Conservation (phyloP, 2,888 invertebrate genomes). For the Drosophila infuscata region DNA sequence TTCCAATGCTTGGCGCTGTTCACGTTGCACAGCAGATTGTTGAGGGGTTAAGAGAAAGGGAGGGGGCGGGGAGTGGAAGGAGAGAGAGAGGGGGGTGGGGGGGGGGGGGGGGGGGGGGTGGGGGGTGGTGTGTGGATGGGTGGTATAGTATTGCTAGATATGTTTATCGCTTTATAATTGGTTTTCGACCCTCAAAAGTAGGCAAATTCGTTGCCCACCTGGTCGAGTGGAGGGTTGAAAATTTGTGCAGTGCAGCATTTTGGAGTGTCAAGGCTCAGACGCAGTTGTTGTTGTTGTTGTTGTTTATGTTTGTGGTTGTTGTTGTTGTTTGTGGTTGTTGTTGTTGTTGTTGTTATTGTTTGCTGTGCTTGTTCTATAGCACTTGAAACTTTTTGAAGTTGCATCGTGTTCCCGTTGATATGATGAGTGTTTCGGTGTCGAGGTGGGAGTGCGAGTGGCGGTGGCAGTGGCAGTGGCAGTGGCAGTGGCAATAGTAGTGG, state of each 20-base stretch:
- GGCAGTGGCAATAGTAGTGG: neutral
- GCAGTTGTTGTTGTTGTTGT: slow-evolving; percentile 30
- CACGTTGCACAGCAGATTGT: neutral
- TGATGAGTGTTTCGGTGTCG: slow-evolving; percentile 2
- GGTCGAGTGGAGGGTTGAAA: slow-evolving; percentile 23
- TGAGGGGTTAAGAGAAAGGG: no score
- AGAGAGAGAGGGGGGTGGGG: no score
- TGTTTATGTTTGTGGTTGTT: slow-evolving; percentile 24
- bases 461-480: neutral
- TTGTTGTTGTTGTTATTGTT: slow-evolving; percentile 25
- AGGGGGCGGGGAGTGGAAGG: no score
- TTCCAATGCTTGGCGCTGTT: neutral
- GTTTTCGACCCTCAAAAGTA: slow-evolving; percentile 23
- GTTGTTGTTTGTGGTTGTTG: slow-evolving; percentile 23
- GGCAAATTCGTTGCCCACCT: slow-evolving; percentile 22
- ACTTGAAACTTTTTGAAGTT: slow-evolving; percentile 49
- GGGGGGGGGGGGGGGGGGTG: no score
- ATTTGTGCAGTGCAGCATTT: slow-evolving; percentile 63
- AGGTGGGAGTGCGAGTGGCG: neutral
- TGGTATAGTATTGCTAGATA: slow-evolving; percentile 1
- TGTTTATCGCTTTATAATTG: slow-evolving; percentile 59
- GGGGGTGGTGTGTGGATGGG: neutral
- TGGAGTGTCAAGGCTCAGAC: slow-evolving; percentile 28
- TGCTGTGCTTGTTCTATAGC: slow-evolving; percentile 29
- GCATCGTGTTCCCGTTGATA: slow-evolving; percentile 24